Evolutionary conservation across 2,888 invertebrate genomes (phyloP).

Genomic region (Fabriciana adippe): DNA sequence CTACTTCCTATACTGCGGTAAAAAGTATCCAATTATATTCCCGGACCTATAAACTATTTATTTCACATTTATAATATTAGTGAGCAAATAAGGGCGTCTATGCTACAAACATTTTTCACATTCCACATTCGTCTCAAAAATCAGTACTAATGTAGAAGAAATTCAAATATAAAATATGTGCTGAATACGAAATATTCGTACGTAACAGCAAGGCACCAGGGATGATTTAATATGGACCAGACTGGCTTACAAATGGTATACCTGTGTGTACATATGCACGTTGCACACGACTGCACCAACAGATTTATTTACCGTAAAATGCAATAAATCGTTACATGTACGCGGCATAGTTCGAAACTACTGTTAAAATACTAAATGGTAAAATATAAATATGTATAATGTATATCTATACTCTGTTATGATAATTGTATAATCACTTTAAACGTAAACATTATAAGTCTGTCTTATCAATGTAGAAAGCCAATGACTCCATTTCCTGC

Average conservation of each 20-base stretch:
- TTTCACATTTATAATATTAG: no score
- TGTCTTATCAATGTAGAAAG: no score
- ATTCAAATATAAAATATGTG: slow-evolving; percentile 35
- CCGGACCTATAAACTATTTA: no score
- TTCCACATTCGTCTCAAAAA: slow-evolving; percentile 33
- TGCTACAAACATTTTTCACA: slow-evolving; percentile 14
- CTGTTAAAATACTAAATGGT: background rate
- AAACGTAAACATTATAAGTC: no score
- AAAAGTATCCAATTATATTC: no score
- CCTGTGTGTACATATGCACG: slow-evolving; percentile 7
- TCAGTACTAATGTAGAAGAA: slow-evolving; percentile 33
- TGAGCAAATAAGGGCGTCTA: no score
- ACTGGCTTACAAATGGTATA: slow-evolving; percentile 22
- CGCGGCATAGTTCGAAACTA: background rate
- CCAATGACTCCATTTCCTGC: no score
- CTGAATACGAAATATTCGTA: slow-evolving; percentile 37
- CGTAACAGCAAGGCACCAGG: slow-evolving; percentile 27
- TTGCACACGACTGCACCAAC: slow-evolving; percentile 16
- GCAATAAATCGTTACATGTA: background rate
- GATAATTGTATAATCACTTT: no score
- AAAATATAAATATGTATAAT: background rate
- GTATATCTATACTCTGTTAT: background rate
- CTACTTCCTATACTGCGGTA: no score
- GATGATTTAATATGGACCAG: slow-evolving; percentile 34
- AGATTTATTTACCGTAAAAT: slow-evolving; percentile 10